phyloP scores from a whole-genome alignment of 2,797 vertebrate genomes.

The Sandelia bainsii region DNA sequence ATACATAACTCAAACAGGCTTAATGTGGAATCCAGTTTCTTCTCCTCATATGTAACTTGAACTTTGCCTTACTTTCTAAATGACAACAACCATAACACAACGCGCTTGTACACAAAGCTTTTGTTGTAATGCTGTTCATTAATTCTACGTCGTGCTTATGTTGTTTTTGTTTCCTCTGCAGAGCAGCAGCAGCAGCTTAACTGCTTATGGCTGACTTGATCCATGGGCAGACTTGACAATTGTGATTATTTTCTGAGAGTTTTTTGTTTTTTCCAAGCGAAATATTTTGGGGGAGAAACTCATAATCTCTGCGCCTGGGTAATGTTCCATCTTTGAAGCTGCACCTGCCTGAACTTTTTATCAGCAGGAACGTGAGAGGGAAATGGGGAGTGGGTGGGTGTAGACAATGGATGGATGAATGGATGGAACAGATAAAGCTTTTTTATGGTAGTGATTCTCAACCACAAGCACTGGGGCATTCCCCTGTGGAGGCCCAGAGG shows the following conservation, averaged over 20 bases:
- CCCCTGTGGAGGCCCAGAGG: too few relatives aligned
- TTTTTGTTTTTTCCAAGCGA: constrained; percentile 15
- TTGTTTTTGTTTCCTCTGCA: constrained; percentile 40
- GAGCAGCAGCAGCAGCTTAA: constrained; percentile 41
- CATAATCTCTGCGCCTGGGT: constrained; percentile 16
- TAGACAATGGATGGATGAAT: not conserved
- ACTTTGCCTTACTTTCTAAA: not conserved
- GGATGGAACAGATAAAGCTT: not conserved
- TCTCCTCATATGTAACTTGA: not conserved
- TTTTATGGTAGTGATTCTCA: not conserved
- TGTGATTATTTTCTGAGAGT: constrained; percentile 30
- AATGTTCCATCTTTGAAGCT: constrained; percentile 31
- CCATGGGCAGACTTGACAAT: constrained; percentile 24
- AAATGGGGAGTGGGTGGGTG: constrained; percentile 2
- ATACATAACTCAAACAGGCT: not conserved
- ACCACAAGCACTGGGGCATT: not conserved
- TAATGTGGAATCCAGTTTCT: not conserved
- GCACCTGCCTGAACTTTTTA: constrained; percentile 39
- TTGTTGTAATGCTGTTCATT: constrained; percentile 41
- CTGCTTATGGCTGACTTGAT: constrained; percentile 38
- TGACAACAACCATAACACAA: constrained; percentile 16
- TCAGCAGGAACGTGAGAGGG: not conserved
- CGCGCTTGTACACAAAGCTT: constrained; percentile 30
- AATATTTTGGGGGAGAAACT: not conserved
- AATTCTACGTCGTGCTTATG: constrained; percentile 41